phyloP scores from a whole-genome alignment of 2,797 vertebrate genomes.

The Gouania willdenowi region DNA sequence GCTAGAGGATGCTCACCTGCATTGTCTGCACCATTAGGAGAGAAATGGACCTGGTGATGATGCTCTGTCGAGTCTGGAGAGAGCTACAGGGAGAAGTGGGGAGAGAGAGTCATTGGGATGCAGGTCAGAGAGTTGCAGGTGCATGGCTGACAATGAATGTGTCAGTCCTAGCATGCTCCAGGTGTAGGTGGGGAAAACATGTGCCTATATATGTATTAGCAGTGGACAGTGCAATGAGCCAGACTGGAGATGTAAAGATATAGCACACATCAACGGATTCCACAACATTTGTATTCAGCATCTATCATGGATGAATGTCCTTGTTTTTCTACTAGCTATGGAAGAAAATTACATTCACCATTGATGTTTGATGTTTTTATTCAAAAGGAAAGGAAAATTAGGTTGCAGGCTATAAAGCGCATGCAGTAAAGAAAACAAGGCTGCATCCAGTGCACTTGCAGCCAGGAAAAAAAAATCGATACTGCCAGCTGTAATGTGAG shows the following conservation, averaged over 20 bases:
- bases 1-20: conserved; percentile 48
- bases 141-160: conserved; percentile 58
- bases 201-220: conserved; percentile 27
- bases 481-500: conserved; percentile 55
- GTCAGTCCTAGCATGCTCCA: conserved; percentile 51
- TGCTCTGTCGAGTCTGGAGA: conserved; percentile 46
- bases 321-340: conserved; percentile 3
- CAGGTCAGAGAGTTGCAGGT: conserved; percentile 61
- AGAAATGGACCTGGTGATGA: conserved; percentile 64
- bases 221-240: conserved; percentile 44
- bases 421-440: conserved; percentile 25
- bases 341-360: conserved; percentile 17
- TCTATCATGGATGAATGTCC: neutral
- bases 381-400: conserved; percentile 6
- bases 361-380: conserved; percentile 39
- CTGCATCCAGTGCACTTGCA: conserved; percentile 42
- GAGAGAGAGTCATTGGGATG: conserved; percentile 62
- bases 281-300: conserved; percentile 12
- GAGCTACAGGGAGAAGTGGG: conserved; percentile 25
- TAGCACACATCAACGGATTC: conserved; percentile 5
- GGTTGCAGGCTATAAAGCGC: conserved; percentile 27
- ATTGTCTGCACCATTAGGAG: conserved; percentile 64
- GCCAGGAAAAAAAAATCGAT: conserved; percentile 64
- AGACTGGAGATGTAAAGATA: conserved; percentile 22
- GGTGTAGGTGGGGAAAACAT: conserved; percentile 45